phyloP scores from a whole-genome alignment of 2,888 invertebrate genomes.

The Drosophila lacicola region DNA sequence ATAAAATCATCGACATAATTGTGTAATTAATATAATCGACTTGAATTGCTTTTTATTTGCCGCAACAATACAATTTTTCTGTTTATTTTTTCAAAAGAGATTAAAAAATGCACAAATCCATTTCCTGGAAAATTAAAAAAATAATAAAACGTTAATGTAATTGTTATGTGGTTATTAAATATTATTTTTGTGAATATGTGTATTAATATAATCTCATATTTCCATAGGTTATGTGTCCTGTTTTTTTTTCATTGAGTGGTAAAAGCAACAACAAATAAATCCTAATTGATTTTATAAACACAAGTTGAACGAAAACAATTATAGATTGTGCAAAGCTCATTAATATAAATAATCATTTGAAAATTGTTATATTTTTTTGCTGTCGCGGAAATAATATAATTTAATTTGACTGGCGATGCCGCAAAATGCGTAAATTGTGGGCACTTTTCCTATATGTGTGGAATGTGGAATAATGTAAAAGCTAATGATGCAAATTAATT shows the following conservation, averaged over 20 bases:
- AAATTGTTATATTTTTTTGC: conserved; percentile 48
- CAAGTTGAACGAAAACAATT: conserved; percentile 65
- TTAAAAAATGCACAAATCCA: not conserved
- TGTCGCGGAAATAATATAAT: conserved; percentile 58
- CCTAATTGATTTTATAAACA: conserved; percentile 66
- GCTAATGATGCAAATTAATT: conserved; percentile 78
- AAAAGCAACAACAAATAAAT: conserved; percentile 27
- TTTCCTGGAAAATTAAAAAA: not conserved
- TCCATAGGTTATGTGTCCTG: conserved; percentile 43
- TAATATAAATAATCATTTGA: conserved; percentile 58
- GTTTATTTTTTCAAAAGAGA: not conserved
- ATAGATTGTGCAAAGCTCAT: conserved; percentile 44
- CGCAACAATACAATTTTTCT: conserved; percentile 2
- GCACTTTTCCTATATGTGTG: conserved; percentile 14
- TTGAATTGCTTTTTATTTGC: not conserved
- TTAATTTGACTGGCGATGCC: conserved; percentile 74
- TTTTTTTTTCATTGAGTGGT: conserved; percentile 1
- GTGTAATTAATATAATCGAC: conserved; percentile 16
- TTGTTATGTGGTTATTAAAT: conserved; percentile 6
- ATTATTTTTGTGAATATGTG: conserved; percentile 11
- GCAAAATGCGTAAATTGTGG: conserved; percentile 70
- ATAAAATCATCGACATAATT: not conserved
- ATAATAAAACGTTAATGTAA: not conserved
- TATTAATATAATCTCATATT: conserved; percentile 20
- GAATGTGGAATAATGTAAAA: conserved; percentile 25